Base-by-base conservation (phyloP, 2,113 vertebrate genomes). In the Pterocles orientalis region DNA sequence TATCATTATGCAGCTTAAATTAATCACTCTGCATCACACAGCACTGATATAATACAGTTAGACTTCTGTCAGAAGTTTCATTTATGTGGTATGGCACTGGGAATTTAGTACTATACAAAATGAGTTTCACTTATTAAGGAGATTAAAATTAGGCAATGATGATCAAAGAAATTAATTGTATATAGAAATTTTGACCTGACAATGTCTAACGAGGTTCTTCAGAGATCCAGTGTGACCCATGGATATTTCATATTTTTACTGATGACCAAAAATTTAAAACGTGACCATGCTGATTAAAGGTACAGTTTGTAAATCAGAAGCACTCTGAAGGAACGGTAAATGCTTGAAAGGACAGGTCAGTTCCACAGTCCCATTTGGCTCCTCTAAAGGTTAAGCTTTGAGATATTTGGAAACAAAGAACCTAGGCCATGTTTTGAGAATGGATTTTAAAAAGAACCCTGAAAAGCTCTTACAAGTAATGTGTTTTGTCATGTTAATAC, bases 1-100 rank as follows among this genome's bases (percentile, higher is more conserved):
- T 73, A 76, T 79, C 68, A 86, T 96, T 79, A 93, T 60, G 64
- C 88, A 73, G 76, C n/a, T 86, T 78, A 81, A 71, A 90, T 92
- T 83, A 90, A 93, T 88, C 91, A 90, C 39, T 77, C 28, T 60
- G 36, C 47, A 83, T 88, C 88, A 94, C 60, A 78, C 5, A 88
- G 47, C 9, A 48, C 2, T 33, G 68, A 82, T 47, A 92, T 86
- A 88, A 90, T 54, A 69, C 51, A 83, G 80, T 73, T 47, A 90
- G 80, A 88, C 47, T 88, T 90, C 58, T 83, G 51, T 62, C 86
- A 93, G 90, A 90, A 78, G 83, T 70, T 80, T 73, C 71, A 88
- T 70, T 94, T 83, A 83, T 61, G 88, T 34, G 5, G 18, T 70
- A 54, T 0, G 7, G 31, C 51, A 58, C 36, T 83, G 56, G 64